phyloP scores from a whole-genome alignment of 1,140 invertebrate genomes.

The Chionoecetes opilio region DNA sequence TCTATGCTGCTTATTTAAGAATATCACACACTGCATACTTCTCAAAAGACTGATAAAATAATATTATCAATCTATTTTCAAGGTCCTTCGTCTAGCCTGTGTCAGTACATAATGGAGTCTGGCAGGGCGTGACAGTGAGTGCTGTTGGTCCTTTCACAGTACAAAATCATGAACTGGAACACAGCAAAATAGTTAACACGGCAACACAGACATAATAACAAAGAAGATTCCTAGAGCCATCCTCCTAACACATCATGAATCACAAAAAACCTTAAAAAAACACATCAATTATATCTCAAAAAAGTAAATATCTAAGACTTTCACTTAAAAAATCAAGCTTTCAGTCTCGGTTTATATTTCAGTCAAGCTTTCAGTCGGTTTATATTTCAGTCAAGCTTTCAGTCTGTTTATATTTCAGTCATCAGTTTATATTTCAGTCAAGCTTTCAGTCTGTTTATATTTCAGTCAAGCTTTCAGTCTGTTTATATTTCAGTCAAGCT shows the following conservation, averaged over 20 bases:
- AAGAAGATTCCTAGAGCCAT: not conserved
- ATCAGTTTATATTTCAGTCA: too few relatives aligned
- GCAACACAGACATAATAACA: slow-evolving; percentile 1
- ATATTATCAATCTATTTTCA: too few relatives aligned
- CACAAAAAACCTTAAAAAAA: not conserved
- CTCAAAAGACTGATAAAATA: too few relatives aligned
- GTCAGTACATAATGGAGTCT: not conserved
- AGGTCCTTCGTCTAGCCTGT: too few relatives aligned
- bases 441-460: not conserved
- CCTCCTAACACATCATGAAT: not conserved
- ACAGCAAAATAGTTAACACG: not conserved
- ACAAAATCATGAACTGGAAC: not conserved
- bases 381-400: too few relatives aligned
- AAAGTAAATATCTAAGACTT: not conserved
- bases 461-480: too few relatives aligned
- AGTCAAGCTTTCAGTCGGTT: too few relatives aligned
- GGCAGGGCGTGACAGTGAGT: not conserved
- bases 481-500: too few relatives aligned
- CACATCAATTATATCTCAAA: not conserved
- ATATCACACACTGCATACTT: too few relatives aligned
- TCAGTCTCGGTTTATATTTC: too few relatives aligned
- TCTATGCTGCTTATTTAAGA: too few relatives aligned
- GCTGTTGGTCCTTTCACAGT: not conserved
- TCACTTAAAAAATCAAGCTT: not conserved
- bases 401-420: too few relatives aligned